Conservation (phyloP, 2,888 invertebrate species). For the Agonopterix heracliana region DNA sequence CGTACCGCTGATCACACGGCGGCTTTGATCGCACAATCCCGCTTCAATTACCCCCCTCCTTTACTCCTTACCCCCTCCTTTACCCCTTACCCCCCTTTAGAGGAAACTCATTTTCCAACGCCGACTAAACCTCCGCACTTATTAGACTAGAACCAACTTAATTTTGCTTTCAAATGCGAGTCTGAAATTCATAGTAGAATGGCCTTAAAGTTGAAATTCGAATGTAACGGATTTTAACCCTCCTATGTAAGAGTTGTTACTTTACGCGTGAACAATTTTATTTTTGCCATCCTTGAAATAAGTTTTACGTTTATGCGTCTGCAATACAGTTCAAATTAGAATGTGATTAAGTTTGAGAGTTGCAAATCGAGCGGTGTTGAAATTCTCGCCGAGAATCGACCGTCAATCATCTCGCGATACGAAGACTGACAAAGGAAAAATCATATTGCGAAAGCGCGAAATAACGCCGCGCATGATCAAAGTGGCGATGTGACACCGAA, state of each 20-base stretch:
- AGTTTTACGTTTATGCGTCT: not conserved
- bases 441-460: conserved; percentile 55
- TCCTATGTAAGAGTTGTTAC: conserved; percentile 15
- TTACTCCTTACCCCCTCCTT: conserved; percentile 17
- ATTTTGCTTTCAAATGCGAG: conserved; percentile 1
- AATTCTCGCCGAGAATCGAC: conserved; percentile 60
- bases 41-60: conserved; percentile 53
- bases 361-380: conserved; percentile 19
- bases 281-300: conserved; percentile 12
- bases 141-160: conserved; percentile 45
- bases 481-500: conserved; percentile 43
- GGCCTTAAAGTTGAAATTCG: conserved; percentile 22
- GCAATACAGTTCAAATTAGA: conserved; percentile 18
- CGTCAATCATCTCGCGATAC: conserved; percentile 69
- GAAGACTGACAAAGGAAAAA: conserved; percentile 69
- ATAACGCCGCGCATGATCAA: conserved; percentile 61
- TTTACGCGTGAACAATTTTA: conserved; percentile 20
- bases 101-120: conserved; percentile 74
- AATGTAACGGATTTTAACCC: conserved; percentile 12
- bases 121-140: conserved; percentile 62
- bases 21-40: conserved; percentile 47
- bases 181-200: not conserved
- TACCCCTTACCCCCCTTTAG: conserved; percentile 26
- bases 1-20: conserved; percentile 41
- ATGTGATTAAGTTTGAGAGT: conserved; percentile 1